phyloP scores from a whole-genome alignment of 2,888 invertebrate genomes.

The Microctonus brassicae region DNA sequence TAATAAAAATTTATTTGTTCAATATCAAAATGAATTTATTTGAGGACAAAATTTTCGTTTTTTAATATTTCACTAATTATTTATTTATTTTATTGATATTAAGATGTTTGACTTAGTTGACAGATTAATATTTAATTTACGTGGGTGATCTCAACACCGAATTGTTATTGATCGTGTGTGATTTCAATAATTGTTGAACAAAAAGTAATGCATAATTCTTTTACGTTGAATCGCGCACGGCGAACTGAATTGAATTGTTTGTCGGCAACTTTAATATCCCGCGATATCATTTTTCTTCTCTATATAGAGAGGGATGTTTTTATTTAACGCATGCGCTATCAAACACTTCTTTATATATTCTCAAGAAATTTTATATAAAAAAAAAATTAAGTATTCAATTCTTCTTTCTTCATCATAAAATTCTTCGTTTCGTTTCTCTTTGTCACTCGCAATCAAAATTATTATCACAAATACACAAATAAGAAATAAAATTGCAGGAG shows the following conservation, averaged over 20 bases:
- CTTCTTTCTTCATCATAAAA: too few relatives aligned
- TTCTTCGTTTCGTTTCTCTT: neutral
- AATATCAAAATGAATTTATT: too few relatives aligned
- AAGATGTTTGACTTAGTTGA: too few relatives aligned
- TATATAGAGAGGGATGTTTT: neutral
- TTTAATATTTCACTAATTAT: too few relatives aligned
- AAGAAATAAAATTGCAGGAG: neutral
- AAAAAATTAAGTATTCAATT: neutral
- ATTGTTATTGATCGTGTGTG: neutral
- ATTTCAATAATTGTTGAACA: neutral
- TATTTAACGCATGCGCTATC: constrained; percentile 8
- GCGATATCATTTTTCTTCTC: neutral
- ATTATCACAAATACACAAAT: neutral
- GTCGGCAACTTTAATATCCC: constrained; percentile 20
- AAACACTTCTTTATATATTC: neutral
- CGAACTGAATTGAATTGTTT: constrained; percentile 56
- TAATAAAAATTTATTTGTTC: too few relatives aligned
- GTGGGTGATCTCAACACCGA: neutral
- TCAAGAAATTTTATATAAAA: neutral
- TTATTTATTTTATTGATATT: too few relatives aligned
- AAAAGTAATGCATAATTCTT: constrained; percentile 44
- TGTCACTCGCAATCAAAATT: neutral
- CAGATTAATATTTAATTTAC: too few relatives aligned
- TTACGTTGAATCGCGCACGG: constrained; percentile 50
- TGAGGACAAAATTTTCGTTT: too few relatives aligned